phyloP scores from a whole-genome alignment of 2,797 vertebrate species.

The Sphenopsis melanotis region DNA sequence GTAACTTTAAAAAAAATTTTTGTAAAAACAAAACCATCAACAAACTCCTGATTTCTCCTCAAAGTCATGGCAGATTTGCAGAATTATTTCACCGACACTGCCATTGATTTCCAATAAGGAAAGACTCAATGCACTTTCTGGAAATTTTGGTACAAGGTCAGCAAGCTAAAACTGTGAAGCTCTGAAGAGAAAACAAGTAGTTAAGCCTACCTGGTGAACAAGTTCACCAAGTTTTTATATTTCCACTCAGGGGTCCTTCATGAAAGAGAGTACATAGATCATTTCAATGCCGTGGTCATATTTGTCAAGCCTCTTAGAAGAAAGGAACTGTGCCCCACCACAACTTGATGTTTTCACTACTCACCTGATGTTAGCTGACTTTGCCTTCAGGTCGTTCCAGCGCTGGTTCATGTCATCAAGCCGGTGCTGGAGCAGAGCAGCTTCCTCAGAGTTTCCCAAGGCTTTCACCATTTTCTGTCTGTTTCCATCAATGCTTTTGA shows the following conservation, averaged over 20 bases:
- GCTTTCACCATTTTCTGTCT: constrained; percentile 96
- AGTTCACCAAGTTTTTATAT: neutral
- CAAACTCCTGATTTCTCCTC: neutral
- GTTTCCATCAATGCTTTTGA: constrained; percentile 94
- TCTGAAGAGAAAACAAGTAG: neutral
- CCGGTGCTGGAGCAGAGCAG: constrained; percentile 90
- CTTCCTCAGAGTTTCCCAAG: constrained; percentile 92
- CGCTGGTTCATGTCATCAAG: constrained; percentile 99
- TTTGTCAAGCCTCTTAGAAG: neutral
- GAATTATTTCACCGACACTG: neutral
- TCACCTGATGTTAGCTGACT: constrained; percentile 93
- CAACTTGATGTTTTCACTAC: neutral
- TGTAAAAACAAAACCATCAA: neutral
- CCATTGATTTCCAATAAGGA: neutral
- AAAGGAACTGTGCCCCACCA: neutral
- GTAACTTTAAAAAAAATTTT: neutral
- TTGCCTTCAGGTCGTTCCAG: constrained; percentile 93
- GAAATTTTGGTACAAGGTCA: neutral
- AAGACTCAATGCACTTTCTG: neutral
- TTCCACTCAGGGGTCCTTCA: neutral
- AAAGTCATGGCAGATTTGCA: neutral
- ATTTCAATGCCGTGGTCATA: neutral
- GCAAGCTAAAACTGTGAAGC: neutral
- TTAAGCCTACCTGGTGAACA: neutral
- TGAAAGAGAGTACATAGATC: neutral